Evolutionary conservation across 2,797 vertebrate species (phyloP).

Genomic region (Bryconaethiops microstoma): DNA sequence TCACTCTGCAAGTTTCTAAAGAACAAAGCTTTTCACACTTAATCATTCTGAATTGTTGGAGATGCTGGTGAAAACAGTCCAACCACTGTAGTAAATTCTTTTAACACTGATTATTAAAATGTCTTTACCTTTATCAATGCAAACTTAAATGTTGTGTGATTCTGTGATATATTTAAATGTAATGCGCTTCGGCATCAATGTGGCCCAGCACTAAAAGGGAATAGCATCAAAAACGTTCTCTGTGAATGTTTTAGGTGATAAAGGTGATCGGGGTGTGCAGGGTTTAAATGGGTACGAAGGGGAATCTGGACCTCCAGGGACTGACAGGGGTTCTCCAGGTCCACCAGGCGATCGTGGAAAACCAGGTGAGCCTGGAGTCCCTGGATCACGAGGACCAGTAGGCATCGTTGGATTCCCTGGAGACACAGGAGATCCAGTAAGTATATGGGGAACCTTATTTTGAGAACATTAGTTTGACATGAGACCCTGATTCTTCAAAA

Average conservation of each 20-base stretch:
- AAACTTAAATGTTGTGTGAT: too few relatives aligned
- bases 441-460: constrained; percentile 13
- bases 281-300: constrained; percentile 66
- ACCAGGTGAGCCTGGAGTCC: constrained; percentile 62
- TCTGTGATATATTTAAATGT: too few relatives aligned
- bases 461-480: too few relatives aligned
- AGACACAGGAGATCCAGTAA: constrained; percentile 70
- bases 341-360: constrained; percentile 58
- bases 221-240: neutral
- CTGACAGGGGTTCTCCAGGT: constrained; percentile 60
- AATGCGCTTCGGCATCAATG: too few relatives aligned
- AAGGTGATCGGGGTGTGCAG: constrained; percentile 59
- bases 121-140: too few relatives aligned
- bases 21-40: too few relatives aligned
- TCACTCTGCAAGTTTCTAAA: too few relatives aligned
- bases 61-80: too few relatives aligned
- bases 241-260: constrained; percentile 63
- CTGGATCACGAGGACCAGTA: constrained; percentile 62
- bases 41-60: too few relatives aligned
- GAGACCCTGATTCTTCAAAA: too few relatives aligned
- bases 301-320: constrained; percentile 58
- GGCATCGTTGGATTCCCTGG: constrained; percentile 72
- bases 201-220: neutral
- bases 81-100: too few relatives aligned
- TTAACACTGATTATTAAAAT: too few relatives aligned